These are phyloP conservation scores for Tolmerus cingulatus DNA, from an alignment of 2,888 invertebrate genomes.

Conservation along the genomic window DNA sequence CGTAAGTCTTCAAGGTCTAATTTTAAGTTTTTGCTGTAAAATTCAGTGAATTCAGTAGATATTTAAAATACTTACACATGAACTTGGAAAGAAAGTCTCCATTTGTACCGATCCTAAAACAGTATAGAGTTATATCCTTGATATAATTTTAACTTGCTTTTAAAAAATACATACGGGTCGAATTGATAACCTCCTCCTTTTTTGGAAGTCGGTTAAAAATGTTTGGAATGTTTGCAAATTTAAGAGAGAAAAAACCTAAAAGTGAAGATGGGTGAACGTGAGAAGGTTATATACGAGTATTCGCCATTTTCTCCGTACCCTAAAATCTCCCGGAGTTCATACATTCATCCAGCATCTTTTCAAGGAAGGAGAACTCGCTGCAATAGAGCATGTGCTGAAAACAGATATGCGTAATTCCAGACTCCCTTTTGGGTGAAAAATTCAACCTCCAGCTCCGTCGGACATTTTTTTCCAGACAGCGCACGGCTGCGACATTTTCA, in stretches of 20 bases:
- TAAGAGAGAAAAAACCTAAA: neutral
- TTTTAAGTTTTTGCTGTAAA: no score
- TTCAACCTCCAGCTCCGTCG: neutral
- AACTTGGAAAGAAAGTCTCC: no score
- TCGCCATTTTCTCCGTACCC: neutral
- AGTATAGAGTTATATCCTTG: no score
- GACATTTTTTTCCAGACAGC: neutral
- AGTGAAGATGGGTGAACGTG: neutral
- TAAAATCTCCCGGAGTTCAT: neutral
- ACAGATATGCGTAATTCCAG: neutral
- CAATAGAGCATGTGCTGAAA: slow-evolving; percentile 5
- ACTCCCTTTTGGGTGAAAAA: neutral
- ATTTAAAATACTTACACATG: no score
- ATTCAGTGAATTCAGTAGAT: no score
- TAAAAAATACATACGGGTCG: no score
- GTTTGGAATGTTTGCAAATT: neutral
- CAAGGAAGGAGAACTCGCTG: neutral
- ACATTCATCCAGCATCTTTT: neutral
- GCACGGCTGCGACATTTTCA: neutral
- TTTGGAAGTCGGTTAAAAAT: no score
- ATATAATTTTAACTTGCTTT: neutral
- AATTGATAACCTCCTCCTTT: no score
- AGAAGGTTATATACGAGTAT: neutral
- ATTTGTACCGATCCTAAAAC: no score
- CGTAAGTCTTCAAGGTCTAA: no score